Conservation (phyloP, 2,888 invertebrate species). For the Siphlonurus alternatus region DNA sequence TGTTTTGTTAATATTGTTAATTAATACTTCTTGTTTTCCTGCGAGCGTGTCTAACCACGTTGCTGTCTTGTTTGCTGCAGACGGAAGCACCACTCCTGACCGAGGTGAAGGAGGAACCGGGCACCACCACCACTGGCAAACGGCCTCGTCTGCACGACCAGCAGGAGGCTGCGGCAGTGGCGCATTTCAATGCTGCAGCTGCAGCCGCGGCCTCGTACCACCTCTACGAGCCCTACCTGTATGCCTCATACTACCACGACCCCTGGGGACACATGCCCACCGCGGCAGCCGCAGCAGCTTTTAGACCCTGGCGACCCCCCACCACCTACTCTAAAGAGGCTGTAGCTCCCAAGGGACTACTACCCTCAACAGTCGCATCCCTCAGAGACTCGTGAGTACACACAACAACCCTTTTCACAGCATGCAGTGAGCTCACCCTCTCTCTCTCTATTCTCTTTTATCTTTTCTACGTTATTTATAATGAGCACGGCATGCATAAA, state of each 20-base stretch:
- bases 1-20: too few species aligned
- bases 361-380: not conserved
- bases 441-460: too few species aligned
- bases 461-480: too few species aligned
- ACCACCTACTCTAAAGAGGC: conserved; percentile 20
- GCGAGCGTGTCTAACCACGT: not conserved
- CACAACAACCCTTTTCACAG: too few species aligned
- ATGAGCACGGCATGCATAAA: too few species aligned
- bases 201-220: conserved; percentile 24
- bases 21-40: too few species aligned
- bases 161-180: conserved; percentile 19
- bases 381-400: not conserved
- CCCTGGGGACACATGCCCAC: conserved; percentile 10
- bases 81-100: not conserved
- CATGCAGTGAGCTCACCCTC: conserved; percentile 2
- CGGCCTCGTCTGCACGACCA: conserved; percentile 25
- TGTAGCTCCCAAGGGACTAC: not conserved
- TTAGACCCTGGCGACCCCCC: conserved; percentile 27
- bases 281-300: conserved; percentile 18
- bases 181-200: conserved; percentile 24
- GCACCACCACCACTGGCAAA: conserved; percentile 21
- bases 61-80: too few species aligned
- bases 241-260: conserved; percentile 13
- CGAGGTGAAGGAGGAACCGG: conserved; percentile 20
- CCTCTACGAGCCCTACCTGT: conserved; percentile 5